phyloP scores from a whole-genome alignment of 2,888 invertebrate species.

The Pseudoips prasinana region DNA sequence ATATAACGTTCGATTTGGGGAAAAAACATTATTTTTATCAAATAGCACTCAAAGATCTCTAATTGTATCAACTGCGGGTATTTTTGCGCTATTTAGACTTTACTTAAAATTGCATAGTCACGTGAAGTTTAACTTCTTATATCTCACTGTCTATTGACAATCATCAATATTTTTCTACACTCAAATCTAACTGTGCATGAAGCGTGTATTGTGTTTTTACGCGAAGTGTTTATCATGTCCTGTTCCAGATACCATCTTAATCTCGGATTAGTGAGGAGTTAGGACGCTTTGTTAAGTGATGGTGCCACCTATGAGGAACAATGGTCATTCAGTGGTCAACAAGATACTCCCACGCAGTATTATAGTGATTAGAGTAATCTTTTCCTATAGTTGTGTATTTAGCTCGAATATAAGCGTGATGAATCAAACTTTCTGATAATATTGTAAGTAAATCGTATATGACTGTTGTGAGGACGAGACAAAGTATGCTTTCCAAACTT shows the following conservation, averaged over 20 bases:
- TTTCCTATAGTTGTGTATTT: slow-evolving; percentile 46
- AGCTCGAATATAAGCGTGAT: slow-evolving; percentile 36
- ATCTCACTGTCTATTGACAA: slow-evolving; percentile 26
- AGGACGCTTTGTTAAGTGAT: slow-evolving; percentile 60
- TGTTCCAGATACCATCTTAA: slow-evolving; percentile 72
- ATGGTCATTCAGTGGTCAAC: slow-evolving; percentile 47
- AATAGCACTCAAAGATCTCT: too few species aligned
- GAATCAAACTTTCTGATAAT: too few species aligned
- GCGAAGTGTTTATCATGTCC: slow-evolving; percentile 70
- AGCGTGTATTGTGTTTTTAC: slow-evolving; percentile 56
- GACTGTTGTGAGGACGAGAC: too few species aligned
- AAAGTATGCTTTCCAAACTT: too few species aligned
- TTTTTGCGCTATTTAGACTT: too few species aligned
- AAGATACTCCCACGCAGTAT: slow-evolving; percentile 59
- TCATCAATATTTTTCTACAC: slow-evolving; percentile 50
- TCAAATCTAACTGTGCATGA: slow-evolving; percentile 60
- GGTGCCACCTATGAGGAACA: slow-evolving; percentile 65
- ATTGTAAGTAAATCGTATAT: too few species aligned
- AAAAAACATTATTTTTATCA: too few species aligned
- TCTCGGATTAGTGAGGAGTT: slow-evolving; percentile 66
- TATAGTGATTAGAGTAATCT: slow-evolving; percentile 41
- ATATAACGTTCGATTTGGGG: too few species aligned
- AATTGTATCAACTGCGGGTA: too few species aligned
- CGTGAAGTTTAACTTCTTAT: slow-evolving; percentile 17
- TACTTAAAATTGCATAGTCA: too few species aligned